Evolutionary conservation across 2,797 vertebrate genomes (phyloP), one percentile per base, ranked within the genome.

Genomic region (Cyprinodon diabolis): DNA sequence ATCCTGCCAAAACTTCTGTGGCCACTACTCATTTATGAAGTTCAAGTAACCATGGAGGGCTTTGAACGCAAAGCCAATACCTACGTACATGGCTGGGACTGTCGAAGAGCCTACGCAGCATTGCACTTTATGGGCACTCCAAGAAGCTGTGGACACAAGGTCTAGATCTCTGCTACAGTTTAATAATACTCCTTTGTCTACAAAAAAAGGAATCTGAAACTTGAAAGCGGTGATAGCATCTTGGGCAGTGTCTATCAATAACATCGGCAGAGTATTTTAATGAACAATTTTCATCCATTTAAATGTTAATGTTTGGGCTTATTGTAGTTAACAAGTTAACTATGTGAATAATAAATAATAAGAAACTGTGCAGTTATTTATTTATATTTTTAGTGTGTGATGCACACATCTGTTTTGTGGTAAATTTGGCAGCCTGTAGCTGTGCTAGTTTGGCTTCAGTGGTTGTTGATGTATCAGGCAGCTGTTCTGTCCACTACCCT

Each of bases 401-500:
- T 21, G 78, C 37, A 51, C 56, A 15, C 51, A 68, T 4, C 21
- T 63, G 49, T 55, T 80, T 78, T 73, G 71, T 86, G 80, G 70
- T 86, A 81, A 62, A 80, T 74, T 88, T 90, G 88, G 89, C 90
- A 72, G 54, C 9, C 56, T 71, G 48, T 73, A 77, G 89, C 88
- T 89, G 71, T 87, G 72, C 69, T 87, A 75, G 87, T 71, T 72
- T 25, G 74, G 78, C 68, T 76, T 74, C 70, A 7, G 68, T 37
- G 66, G 79, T 89, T 86, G 86, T 83, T 11, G 89, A 93, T 90
- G 77, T 78, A 92, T 92, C 90, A 86, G 79, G 75, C 82, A 77
- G 85, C 81, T 83, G 86, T 76, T 81, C 37, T 35, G 56, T 85
- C 75, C 52, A 15, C 60, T 72, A 15, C 82, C 72, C 76, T 75